Evolutionary conservation across 2,888 invertebrate genomes (phyloP), one percentile per base, ranked within the genome.

Genomic region (Pristionchus japonicus): DNA sequence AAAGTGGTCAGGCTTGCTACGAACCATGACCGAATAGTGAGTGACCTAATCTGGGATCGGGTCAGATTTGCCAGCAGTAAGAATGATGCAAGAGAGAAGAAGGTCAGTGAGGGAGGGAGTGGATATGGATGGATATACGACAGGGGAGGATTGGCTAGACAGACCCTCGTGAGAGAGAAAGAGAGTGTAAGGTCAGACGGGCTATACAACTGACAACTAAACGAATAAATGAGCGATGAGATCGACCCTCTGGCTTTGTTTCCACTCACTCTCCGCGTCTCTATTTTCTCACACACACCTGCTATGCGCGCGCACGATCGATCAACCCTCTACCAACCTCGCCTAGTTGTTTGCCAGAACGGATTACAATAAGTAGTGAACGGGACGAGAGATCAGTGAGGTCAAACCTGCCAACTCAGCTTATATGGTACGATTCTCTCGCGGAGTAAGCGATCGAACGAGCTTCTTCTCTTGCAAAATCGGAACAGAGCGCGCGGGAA

Each of bases 41-140:
- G n/a, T n/a, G 57, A 23, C 23, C 57, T n/a, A 3, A 23, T 34
- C n/a, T n/a, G 13, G 43, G 43, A 13, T 70, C 70, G 70, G 70
- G 43, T 77, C 77, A 43, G 77, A 27, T 77, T n/a, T n/a, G 7
- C 31, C 34, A 67, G 43, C 77, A 43, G 43, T 77, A 23, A 77
- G 43, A 13, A 23, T 77, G 77, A 77, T 77, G 77, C 77, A 77
- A 77, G 43, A 43, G 27, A n/a, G n/a, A n/a, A n/a, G n/a, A 27
- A 77, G 77, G 77, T 47, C 77, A 77, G 9, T 27, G 77, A 67
- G 34, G 34, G 67, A 34, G 57, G 57, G 57, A 57, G 7, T n/a
- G n/a, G n/a, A n/a, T 3, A 64, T 67, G 70, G 70, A n/a, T 23
- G 70, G 70, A 43, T 77, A 77, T 77, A 77, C 27, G 43, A 31